A percentile compares a stretch with the other conserved stretches of the same genome.
phyloP scores from a whole-genome alignment of 2,888 invertebrate genomes.

The Chaetogeoica ovagalla region DNA sequence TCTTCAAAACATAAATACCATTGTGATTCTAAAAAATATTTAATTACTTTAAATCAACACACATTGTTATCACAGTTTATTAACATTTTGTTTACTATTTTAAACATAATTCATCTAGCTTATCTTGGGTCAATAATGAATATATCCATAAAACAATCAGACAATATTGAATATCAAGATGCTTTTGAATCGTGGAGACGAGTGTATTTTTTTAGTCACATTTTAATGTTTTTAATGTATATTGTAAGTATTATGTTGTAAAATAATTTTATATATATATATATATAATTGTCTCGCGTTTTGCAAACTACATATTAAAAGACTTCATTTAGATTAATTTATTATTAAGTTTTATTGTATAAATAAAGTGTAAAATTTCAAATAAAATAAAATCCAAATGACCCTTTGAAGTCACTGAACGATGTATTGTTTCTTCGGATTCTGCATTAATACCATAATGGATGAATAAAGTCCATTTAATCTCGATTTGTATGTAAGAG shows the following conservation, averaged over 20 bases:
- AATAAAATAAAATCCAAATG: no score
- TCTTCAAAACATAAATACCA: neutral
- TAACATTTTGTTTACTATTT: conserved; percentile 35
- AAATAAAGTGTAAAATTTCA: no score
- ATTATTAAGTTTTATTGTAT: no score
- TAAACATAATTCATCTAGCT: conserved; percentile 40
- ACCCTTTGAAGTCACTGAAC: no score
- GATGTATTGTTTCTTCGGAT: no score
- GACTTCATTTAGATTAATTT: no score
- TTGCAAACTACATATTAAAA: no score
- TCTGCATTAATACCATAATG: no score
- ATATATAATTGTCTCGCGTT: no score
- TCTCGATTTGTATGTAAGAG: no score
- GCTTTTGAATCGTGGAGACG: conserved; percentile 20
- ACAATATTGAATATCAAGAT: neutral
- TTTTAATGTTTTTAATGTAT: conserved; percentile 29
- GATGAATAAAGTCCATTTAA: no score
- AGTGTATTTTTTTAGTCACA: conserved; percentile 29
- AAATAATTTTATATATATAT: neutral
- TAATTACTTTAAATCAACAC: neutral
- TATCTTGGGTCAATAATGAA: conserved; percentile 44
- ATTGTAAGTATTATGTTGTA: conserved; percentile 34
- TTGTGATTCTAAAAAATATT: conserved; percentile 10
- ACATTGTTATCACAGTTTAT: neutral
- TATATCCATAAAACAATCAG: neutral